Evolutionary conservation across 1,140 invertebrate species (phyloP), one percentile per base, ranked within the genome.

Genomic region (Leguminivora glycinivorella): DNA sequence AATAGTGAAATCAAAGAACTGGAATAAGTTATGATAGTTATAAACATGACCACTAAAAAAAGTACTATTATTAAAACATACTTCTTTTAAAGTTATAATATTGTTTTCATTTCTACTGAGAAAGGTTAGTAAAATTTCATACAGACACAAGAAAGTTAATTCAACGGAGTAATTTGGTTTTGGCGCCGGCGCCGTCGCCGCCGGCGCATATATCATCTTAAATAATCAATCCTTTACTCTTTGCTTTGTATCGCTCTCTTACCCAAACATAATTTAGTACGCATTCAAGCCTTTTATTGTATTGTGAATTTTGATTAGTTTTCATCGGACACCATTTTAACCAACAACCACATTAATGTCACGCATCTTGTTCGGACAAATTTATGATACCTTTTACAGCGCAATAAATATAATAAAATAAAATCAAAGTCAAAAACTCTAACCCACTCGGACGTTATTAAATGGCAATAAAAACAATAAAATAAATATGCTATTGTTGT

Each of bases 401-500:
- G 52, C n/a, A 66, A 63, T 66, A 70, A 70, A 66, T 31, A 63
- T 29, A 63, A 63, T 63, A 63, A 63, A 34, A 63, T n/a, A 34
- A 63, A 26, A 63, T 63, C 58, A 63, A 63, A 63, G 25, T 26
- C 26, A 26, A 26, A 17, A 63, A 63, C 7, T 29, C 38, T 69
- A 40, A 56, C 58, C 58, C 24, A 40, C 38, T 56, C 70, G 71
- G 66, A 72, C 80, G 83, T 29, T 84, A 71, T 68, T 74, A 78
- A 78, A 89, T 89, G 88, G 88, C 85, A 88, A 83, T 81, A 82
- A 81, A 83, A 85, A 81, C 87, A 86, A 85, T 83, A 89, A 84
- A 81, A 82, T 77, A 80, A 84, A 87, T 74, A 80, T 68, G 29
- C 87, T 82, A 88, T 91, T 90, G 89, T 91, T 87, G 80, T 82